Percentiles rank a stretch among this genome's conserved stretches.
Evolutionary conservation across 2,888 invertebrate species (phyloP).

Genomic region (Thymelicus acteon): DNA sequence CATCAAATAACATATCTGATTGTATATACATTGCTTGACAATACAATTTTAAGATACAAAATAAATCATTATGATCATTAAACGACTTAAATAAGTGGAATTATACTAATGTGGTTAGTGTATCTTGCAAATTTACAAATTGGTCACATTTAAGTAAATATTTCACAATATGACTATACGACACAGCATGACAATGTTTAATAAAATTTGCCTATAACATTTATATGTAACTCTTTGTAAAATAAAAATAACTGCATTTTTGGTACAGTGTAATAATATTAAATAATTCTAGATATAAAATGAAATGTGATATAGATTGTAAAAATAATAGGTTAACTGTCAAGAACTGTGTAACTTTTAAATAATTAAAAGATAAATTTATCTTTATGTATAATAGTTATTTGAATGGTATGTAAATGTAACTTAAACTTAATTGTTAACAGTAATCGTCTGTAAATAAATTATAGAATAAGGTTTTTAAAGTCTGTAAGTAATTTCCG

Average conservation of each 20-base stretch:
- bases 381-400: conserved; percentile 61
- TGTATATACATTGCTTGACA: conserved; percentile 83
- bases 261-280: conserved; percentile 36
- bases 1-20: conserved; percentile 82
- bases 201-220: conserved; percentile 38
- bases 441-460: conserved; percentile 74
- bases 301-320: conserved; percentile 85
- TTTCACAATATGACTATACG: conserved; percentile 26
- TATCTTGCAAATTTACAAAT: conserved; percentile 41
- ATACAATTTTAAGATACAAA: conserved; percentile 75
- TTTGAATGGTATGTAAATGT: conserved; percentile 61
- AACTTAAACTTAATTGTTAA: conserved; percentile 59
- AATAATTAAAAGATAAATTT: conserved; percentile 51
- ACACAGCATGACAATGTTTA: conserved; percentile 38
- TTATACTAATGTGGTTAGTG: conserved; percentile 38
- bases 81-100: conserved; percentile 38
- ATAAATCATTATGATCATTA: conserved; percentile 52
- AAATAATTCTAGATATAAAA: conserved; percentile 65
- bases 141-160: conserved; percentile 38
- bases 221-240: conserved; percentile 41
- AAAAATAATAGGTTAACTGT: conserved; percentile 76
- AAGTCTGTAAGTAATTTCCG: conserved; percentile 81
- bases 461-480: conserved; percentile 81
- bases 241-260: conserved; percentile 38
- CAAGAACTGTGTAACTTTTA: conserved; percentile 66